phyloP scores from a whole-genome alignment of 2,113 vertebrate species.

The Gavialis gangeticus region DNA sequence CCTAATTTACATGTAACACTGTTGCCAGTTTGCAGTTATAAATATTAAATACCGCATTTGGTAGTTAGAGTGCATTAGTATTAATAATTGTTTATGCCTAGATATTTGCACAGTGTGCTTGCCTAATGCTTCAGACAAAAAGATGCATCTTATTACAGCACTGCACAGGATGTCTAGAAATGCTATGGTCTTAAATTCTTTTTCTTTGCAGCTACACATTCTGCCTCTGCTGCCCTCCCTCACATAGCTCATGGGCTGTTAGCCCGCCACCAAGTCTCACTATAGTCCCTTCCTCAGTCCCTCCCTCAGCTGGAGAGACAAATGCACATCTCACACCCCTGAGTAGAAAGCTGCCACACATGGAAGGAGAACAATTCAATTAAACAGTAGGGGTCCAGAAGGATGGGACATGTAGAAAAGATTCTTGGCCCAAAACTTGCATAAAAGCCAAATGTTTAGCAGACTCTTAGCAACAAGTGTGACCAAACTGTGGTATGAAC shows the following conservation, averaged over 20 bases:
- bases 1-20: slow-evolving; percentile 29
- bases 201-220: background rate
- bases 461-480: background rate
- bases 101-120: background rate
- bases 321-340: background rate
- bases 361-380: background rate
- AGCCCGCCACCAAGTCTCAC: background rate
- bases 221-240: background rate
- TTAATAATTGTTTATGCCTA: slow-evolving; percentile 45
- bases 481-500: too few relatives aligned
- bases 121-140: background rate
- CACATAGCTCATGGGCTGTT: background rate
- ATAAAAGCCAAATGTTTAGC: background rate
- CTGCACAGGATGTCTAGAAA: background rate
- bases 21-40: slow-evolving; percentile 55
- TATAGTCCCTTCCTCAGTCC: background rate
- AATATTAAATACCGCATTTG: slow-evolving; percentile 38
- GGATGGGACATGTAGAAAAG: background rate
- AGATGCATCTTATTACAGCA: background rate
- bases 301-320: background rate
- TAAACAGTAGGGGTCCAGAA: background rate
- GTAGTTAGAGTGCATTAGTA: slow-evolving; percentile 11
- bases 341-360: background rate
- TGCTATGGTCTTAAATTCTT: background rate
- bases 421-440: background rate